Base-by-base conservation (phyloP, 2,113 vertebrate genomes). In the Caranx ignobilis region DNA sequence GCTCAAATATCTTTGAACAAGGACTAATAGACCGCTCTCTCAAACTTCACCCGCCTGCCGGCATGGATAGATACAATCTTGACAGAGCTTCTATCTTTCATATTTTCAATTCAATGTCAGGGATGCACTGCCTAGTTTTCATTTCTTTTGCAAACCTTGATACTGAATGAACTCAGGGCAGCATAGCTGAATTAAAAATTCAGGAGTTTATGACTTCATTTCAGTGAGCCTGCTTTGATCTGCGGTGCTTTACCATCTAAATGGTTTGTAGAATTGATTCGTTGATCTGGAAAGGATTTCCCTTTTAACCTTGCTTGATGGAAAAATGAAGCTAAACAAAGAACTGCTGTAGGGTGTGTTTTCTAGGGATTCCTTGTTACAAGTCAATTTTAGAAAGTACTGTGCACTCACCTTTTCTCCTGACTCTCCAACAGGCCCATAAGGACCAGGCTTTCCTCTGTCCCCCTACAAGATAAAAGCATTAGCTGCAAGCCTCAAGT, bases 391-490 rank as follows among this genome's bases (percentile, higher is more conserved):
- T 45, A 13, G 18, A 32, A 65, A 69, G 45, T 41, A 75, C 19
- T 45, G 41, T 55, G 50, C 71, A 72, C 90, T 94, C 86, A 97
- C 97, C 95, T 95, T 97, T 63, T 93, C 50, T 9, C 97, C 97
- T 1, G 91, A 84, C 45, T 97, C 95, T 78, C 97, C 97, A 0
- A 81, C 56, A 74, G 94, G 93, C 2, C 97, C 97, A 0, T 79
- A 79, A 21, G 80, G 92, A 9, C 97, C 97, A 1, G 89, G 94
- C n/a, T 91, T 95, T 62, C 97, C 97, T 82, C 94, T 75, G 35
- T 97, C 96, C 57, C 97, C 97, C 97, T 98, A 86, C 77, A 85
- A 88, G 82, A 89, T 54, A 81, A 87, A 87, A 68, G 72, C 80
- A 87, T 86, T 82, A 87, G 67, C 39, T 12, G 65, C 31, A 70